Base-by-base conservation (phyloP, 1,140 invertebrate species). In the Camponotus vicinus region DNA sequence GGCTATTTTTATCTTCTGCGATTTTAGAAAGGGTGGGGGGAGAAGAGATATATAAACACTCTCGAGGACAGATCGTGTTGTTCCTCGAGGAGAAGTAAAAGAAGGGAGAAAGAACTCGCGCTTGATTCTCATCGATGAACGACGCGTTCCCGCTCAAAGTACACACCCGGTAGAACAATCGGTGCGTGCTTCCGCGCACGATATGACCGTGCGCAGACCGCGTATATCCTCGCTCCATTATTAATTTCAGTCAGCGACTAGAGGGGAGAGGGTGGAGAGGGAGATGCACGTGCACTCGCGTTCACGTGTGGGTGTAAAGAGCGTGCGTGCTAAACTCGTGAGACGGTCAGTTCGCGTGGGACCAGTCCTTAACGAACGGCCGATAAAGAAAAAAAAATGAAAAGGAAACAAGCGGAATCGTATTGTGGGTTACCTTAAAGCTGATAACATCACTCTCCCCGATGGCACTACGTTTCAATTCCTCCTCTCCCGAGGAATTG, bases 161-260 rank as follows among this genome's bases (percentile, higher is more conserved):
- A 73, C 34, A 80, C 79, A 90, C 76, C 86, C 80, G 86, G 80
- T 88, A 90, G 86, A 90, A 90, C 88, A 78, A 76, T 87, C 88
- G 88, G 88, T 88, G 79, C 86, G 88, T 90, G 82, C 86, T 89
- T 87, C 89, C 76, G 88, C 76, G 86, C 27, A 27, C 63, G 86
- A 82, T 91, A 85, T 90, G 89, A 88, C 83, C 91, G 91, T 92
- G 91, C 87, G 83, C 91, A 92, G 80, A 86, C 82, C 87, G 90
- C 91, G 91, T 92, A 91, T 92, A 91, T 92, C 91, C 91, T 92
- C 89, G 85, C 90, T 92, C 85, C 89, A 92, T 92, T 92, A 92
- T 92, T 92, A 92, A 92, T 92, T 90, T 90, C 90, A 86, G 69
- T 77, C 27, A 27, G 64, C 85, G 57, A 70, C 76, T 89, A 70